Evolutionary conservation across 2,888 invertebrate species (phyloP).

Genomic region (Atrina japonica): DNA sequence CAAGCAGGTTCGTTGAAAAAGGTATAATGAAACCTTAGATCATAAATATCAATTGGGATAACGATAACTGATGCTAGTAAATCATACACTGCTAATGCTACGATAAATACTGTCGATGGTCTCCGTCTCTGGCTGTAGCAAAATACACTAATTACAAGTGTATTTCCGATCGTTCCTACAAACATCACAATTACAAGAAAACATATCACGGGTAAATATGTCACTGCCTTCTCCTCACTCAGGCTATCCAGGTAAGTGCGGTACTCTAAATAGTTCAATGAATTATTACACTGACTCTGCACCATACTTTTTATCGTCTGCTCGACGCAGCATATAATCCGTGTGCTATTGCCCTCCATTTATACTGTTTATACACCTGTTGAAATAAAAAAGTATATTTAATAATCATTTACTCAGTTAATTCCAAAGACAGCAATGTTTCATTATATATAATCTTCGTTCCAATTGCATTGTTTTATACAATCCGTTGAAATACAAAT

Average conservation of each 20-base stretch:
- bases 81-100: slow-evolving; percentile 42
- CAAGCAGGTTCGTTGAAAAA: slow-evolving; percentile 34
- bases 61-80: slow-evolving; percentile 29
- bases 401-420: too few relatives aligned
- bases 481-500: too few relatives aligned
- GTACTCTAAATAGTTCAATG: too few relatives aligned
- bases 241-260: slow-evolving; percentile 19
- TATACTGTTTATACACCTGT: too few relatives aligned
- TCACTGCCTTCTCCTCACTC: slow-evolving; percentile 59
- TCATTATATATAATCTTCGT: too few relatives aligned
- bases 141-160: slow-evolving; percentile 61
- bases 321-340: too few relatives aligned
- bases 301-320: too few relatives aligned
- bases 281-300: too few relatives aligned
- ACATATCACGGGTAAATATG: slow-evolving; percentile 65
- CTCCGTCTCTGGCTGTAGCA: slow-evolving; percentile 34
- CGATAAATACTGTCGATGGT: slow-evolving; percentile 37
- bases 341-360: too few relatives aligned
- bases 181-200: slow-evolving; percentile 56
- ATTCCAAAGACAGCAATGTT: too few relatives aligned
- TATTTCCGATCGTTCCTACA: slow-evolving; percentile 59
- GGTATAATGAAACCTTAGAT: slow-evolving; percentile 37
- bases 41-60: slow-evolving; percentile 46
- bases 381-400: too few relatives aligned
- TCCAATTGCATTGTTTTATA: too few relatives aligned